Conservation (phyloP, 2,888 invertebrate species). For the Aspidapion aeneum region DNA sequence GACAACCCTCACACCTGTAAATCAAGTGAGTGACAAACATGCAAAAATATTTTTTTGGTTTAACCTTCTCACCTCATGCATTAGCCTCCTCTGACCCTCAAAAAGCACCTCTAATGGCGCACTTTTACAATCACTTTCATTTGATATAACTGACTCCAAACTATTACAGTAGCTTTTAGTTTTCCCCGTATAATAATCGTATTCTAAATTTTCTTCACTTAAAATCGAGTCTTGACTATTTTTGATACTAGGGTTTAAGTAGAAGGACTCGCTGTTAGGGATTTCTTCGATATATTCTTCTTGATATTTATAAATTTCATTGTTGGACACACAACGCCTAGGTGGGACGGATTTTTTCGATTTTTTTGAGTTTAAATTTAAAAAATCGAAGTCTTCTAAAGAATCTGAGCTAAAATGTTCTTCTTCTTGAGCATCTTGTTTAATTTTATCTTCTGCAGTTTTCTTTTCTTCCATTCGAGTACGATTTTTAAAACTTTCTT, state of each 20-base stretch:
- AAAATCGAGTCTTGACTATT: constrained; percentile 76
- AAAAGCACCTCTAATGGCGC: constrained; percentile 73
- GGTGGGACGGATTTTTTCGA: constrained; percentile 53
- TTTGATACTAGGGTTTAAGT: constrained; percentile 64
- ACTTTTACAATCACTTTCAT: constrained; percentile 74
- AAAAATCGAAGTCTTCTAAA: constrained; percentile 64
- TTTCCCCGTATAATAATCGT: constrained; percentile 41
- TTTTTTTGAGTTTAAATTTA: constrained; percentile 35
- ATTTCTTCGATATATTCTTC: constrained; percentile 40
- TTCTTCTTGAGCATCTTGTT: constrained; percentile 51
- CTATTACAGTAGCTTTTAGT: constrained; percentile 70
- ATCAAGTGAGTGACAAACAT: too few species aligned
- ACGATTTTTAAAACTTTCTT: constrained; percentile 32
- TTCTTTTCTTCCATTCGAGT: constrained; percentile 16
- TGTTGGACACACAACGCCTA: constrained; percentile 70
- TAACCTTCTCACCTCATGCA: constrained; percentile 14
- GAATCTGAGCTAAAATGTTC: constrained; percentile 78
- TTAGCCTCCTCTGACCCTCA: constrained; percentile 34
- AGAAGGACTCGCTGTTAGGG: constrained; percentile 75
- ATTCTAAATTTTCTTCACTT: constrained; percentile 56
- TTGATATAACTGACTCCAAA: constrained; percentile 76
- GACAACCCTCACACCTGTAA: too few species aligned
- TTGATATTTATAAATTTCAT: constrained; percentile 61
- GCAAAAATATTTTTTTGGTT: too few species aligned
- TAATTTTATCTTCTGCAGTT: constrained; percentile 31